phyloP scores from a whole-genome alignment of 2,113 vertebrate species.

The Mystacornis crossleyi region DNA sequence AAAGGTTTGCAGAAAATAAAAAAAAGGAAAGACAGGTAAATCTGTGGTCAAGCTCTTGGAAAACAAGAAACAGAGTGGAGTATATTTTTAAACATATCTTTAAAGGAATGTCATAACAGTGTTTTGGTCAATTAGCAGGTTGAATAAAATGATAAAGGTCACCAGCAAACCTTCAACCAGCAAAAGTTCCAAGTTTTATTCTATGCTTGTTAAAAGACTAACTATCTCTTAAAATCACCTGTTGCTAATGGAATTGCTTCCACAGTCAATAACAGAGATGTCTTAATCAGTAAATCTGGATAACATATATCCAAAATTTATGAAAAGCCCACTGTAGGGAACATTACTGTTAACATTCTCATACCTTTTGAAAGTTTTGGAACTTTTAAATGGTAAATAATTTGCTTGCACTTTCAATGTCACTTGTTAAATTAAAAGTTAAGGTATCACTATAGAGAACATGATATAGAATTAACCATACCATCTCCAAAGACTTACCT shows the following conservation, averaged over 20 bases:
- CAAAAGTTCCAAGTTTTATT: background rate
- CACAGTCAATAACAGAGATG: background rate
- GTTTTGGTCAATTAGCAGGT: background rate
- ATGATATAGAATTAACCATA: background rate
- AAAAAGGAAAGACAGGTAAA: background rate
- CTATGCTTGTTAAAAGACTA: background rate
- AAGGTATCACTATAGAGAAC: background rate
- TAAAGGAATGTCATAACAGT: background rate
- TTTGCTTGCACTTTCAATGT: background rate
- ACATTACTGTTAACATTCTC: background rate
- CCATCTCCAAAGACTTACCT: slow-evolving; percentile 74
- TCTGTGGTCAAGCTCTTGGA: background rate
- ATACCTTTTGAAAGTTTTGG: background rate
- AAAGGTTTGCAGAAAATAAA: background rate
- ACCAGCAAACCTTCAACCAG: background rate
- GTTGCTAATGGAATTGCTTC: background rate
- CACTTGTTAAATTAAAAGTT: background rate
- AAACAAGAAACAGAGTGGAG: background rate
- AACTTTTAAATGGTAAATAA: background rate
- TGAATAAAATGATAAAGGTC: background rate
- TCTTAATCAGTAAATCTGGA: background rate
- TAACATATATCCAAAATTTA: background rate
- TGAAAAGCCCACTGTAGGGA: background rate
- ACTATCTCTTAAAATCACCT: background rate
- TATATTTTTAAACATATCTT: background rate